Evolutionary conservation across 2,888 invertebrate species (phyloP).

Genomic region (Drosophila putrida): DNA sequence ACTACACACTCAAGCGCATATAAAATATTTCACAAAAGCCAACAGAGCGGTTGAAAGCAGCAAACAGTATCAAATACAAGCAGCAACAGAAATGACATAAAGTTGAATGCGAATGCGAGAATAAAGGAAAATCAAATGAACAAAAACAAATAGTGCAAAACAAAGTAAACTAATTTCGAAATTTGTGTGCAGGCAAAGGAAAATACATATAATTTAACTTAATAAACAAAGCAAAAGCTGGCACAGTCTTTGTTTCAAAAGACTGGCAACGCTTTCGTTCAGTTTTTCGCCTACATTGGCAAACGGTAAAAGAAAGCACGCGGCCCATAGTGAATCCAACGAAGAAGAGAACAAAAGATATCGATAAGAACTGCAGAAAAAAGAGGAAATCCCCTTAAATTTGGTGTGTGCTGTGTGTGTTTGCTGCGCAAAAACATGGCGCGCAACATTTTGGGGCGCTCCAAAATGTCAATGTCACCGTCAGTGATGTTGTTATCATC

Average conservation of each 20-base stretch:
- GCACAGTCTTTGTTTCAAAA: slow-evolving; percentile 39
- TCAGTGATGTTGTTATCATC: slow-evolving; percentile 9
- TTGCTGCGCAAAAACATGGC: slow-evolving; percentile 18
- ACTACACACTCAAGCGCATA: slow-evolving; percentile 11
- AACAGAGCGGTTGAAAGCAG: slow-evolving; percentile 40
- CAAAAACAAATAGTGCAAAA: slow-evolving; percentile 24
- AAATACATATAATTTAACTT: not conserved
- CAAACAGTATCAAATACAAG: slow-evolving; percentile 55
- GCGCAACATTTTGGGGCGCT: slow-evolving; percentile 8
- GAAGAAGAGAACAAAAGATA: not conserved
- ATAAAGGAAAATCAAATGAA: slow-evolving; percentile 27
- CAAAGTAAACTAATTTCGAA: slow-evolving; percentile 2
- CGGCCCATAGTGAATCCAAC: not conserved
- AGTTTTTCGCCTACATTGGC: slow-evolving; percentile 8
- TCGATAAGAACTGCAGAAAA: not conserved
- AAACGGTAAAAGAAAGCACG: slow-evolving; percentile 5
- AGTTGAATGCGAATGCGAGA: slow-evolving; percentile 18
- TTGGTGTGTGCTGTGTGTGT: too few species aligned
- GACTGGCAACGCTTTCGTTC: slow-evolving; percentile 52
- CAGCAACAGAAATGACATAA: slow-evolving; percentile 47
- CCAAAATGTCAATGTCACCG: slow-evolving; percentile 23
- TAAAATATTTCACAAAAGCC: slow-evolving; percentile 49
- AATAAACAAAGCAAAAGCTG: not conserved
- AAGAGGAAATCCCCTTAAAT: slow-evolving; percentile 18
- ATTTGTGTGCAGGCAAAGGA: slow-evolving; percentile 8